phyloP scores from a whole-genome alignment of 2,797 vertebrate species.

The Premnoplex brunnescens region DNA sequence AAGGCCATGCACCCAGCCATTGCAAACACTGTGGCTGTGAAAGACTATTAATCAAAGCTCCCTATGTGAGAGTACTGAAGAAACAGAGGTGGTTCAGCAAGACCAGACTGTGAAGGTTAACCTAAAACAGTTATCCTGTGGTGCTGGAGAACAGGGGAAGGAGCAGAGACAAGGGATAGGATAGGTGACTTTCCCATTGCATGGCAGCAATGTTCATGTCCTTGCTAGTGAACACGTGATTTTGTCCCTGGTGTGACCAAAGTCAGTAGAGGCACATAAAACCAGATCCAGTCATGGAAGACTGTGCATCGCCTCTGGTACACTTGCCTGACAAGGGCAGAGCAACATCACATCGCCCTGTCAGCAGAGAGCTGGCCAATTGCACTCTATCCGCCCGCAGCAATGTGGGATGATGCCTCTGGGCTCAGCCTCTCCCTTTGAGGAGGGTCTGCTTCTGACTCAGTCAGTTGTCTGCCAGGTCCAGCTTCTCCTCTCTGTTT shows the following conservation, averaged over 20 bases:
- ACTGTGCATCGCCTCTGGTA: not conserved
- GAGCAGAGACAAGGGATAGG: not conserved
- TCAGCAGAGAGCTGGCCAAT: not conserved
- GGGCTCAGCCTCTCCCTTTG: not conserved
- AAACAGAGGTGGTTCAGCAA: not conserved
- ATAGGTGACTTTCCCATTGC: not conserved
- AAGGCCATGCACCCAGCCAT: fast-evolving
- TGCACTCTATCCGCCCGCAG: fast-evolving
- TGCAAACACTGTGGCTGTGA: not conserved
- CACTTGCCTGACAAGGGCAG: not conserved
- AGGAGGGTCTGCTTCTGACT: not conserved
- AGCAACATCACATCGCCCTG: not conserved
- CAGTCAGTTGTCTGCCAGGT: not conserved
- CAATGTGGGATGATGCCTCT: fast-evolving
- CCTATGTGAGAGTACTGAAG: not conserved
- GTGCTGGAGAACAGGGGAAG: not conserved
- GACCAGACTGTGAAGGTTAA: not conserved
- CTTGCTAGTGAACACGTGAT: not conserved
- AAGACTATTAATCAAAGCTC: not conserved
- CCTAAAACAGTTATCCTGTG: not conserved
- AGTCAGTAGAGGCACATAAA: not conserved
- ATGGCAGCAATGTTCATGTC: fast-evolving
- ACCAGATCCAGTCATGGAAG: not conserved
- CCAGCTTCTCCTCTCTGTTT: not conserved
- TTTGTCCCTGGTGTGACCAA: not conserved